Base-by-base conservation (phyloP, 2,888 invertebrate species). In the Spilarctia lutea region DNA sequence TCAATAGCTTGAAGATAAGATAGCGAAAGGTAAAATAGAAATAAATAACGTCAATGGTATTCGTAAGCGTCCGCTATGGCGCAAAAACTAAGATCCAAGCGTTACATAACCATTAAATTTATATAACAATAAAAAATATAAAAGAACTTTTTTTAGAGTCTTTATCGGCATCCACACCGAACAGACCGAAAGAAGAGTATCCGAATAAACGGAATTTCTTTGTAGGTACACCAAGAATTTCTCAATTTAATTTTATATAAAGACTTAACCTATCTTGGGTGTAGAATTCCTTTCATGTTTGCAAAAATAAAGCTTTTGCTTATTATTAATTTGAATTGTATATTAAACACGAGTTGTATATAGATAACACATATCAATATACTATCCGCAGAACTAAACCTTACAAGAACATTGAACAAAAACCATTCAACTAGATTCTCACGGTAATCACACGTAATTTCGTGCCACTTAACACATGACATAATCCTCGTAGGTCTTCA, bases 1-100 rank as follows among this genome's bases (percentile, higher is more conserved):
- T 80, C 78, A 83, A 84, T 85, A 81, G 83, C 85, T 79, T 77
- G 76, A 69, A 82, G 88, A 90, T 91, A 84, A 90, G 88, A 89
- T 87, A 89, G 86, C 84, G 83, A 85, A 83, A 78, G 80, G 80
- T 83, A 84, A 81, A 84, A 82, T 82, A 81, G 73, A 77, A 79
- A 76, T 73, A 80, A 80, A 77, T 85, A 76, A 77, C 75, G 75
- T 45, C 63, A 70, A 74, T 76, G 77, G 78, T 81, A 81, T 79
- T 79, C 68, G 52, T 76, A 35, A 75, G 74, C 56, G 68, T 69
- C 71, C 72, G 45, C 42, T 68, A n/a, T 69, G 66, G 45, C 71
- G 75, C 75, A 33, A 68, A 69, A 71, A 60, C 27, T 33, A 24
- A 68, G 13, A 24, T 65, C 48, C 52, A 68, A 74, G 48, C 48